Base-by-base conservation (phyloP, 35 echinoderm and acorn worm species). In the Patiria miniata region DNA sequence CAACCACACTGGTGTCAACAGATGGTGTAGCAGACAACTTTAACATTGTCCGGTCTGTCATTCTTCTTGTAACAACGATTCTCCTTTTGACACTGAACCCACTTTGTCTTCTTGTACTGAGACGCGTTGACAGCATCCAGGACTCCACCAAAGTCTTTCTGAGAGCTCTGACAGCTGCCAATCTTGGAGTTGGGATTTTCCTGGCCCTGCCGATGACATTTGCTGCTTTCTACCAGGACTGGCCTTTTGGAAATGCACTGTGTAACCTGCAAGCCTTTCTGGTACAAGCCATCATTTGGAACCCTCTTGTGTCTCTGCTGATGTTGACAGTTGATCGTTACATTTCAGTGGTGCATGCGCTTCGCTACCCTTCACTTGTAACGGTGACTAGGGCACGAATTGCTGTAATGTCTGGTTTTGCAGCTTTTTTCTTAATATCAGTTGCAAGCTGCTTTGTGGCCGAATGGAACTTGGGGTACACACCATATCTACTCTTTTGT, bases 121-220 rank as follows among this genome's bases (percentile, higher is more conserved):
- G 7, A 68, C n/a, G 32, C 1, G n/a, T 68, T 8, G 32, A 68
- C 61, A 68, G 61, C 61, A 68, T 68, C 61, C 61, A 68, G 32
- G 61, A 68, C 17, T n/a, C 61, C 61, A 68, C 61, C 61, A 68
- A 68, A 68, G 61, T 68, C 6, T 68, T 68, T 33, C 61, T 68
- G n/a, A 15, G 22, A 68, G 17, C 22, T 8, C 17, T 68, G 61
- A 68, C 61, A 7, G 9, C 32, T 68, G 22, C 61, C 32, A 22
- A 68, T 68, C n/a, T 68, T 68, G 61, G n/a, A 3, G 61, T 68
- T 23, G 22, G 61, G 61, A 68, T 26, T 68, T 68, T 0, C 1
- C 6, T 68, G 6, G 61, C 61, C 7, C n/a, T 68, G n/a, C 61
- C 61, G 0, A 7, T 8, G n/a, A 68, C 61, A n/a, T 29, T 68